Base-by-base conservation (phyloP, 1,140 invertebrate species). In the Zaprionus camerounensis region DNA sequence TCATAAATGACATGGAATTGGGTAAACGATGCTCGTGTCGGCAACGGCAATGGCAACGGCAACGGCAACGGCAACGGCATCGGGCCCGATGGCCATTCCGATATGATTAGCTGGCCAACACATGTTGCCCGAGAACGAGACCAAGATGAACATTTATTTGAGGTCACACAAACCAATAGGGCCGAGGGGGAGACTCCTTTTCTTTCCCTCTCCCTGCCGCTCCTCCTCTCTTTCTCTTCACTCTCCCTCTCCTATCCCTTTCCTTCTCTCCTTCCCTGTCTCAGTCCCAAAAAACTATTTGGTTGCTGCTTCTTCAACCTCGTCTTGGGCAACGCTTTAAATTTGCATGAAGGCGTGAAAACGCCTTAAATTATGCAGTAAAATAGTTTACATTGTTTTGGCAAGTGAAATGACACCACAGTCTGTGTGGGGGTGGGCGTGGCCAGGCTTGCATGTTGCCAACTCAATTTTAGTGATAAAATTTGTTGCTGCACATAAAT, bases 21-120 rank as follows among this genome's bases (percentile, higher is more conserved):
- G 65, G 31, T 70, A 67, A 82, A 79, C 24, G 77, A 20, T 22
- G 66, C 68, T 53, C 28, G n/a, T 67, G 46, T 59, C 49, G 51
- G 49, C 31, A 34, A 34, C 26, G 26, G 26, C 26, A 28, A 28
- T 5, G n/a, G n/a, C n/a, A n/a, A n/a, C 49, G 51, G 49, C 31
- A 34, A 34, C 49, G 51, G 49, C 31, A 34, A 34, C 1, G 26
- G 26, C 26, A 28, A 28, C 31, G 46, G 17, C 63, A 7, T 17
- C 46, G 20, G 11, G 22, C 69, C 56, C 58, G 83, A 84, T 61
- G 41, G 34, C 58, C 67, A 70, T 74, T 75, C 57, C 70, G 55
- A 64, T 87, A 90, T 90, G 79, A 90, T 90, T 90, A 90, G 86
- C 81, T 66, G 53, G 68, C 67, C 56, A 81, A 70, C 76, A 86